Evolutionary conservation across 2,113 vertebrate species (phyloP).

Genomic region (Helogale parvula): DNA sequence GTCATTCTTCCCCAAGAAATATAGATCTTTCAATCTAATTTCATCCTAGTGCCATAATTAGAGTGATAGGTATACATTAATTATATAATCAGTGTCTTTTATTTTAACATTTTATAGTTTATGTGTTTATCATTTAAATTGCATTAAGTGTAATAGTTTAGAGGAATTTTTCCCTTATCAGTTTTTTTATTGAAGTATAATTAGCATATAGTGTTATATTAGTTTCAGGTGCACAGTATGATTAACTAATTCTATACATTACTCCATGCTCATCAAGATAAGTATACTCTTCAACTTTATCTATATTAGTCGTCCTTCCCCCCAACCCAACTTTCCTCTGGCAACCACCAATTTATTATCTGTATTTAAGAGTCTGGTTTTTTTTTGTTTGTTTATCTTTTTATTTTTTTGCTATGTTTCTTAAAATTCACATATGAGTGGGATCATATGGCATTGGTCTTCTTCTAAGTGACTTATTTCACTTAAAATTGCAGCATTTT

Average conservation of each 20-base stretch:
- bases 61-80: neutral
- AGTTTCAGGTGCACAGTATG: neutral
- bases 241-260: neutral
- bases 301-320: neutral
- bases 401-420: neutral
- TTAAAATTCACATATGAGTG: neutral
- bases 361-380: neutral
- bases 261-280: neutral
- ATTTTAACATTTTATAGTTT: neutral
- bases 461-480: neutral
- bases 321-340: neutral
- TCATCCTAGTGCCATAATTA: neutral
- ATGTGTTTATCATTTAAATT: neutral
- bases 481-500: neutral
- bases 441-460: neutral
- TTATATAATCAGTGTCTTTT: neutral
- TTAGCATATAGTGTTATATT: neutral
- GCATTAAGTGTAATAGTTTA: neutral
- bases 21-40: constrained; percentile 2
- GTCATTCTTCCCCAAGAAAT: neutral
- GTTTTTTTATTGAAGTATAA: neutral
- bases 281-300: neutral
- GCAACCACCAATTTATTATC: neutral
- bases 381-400: neutral
- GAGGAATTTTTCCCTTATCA: neutral